phyloP scores from a whole-genome alignment of 2,888 invertebrate genomes.

The Oasisia sp. region DNA sequence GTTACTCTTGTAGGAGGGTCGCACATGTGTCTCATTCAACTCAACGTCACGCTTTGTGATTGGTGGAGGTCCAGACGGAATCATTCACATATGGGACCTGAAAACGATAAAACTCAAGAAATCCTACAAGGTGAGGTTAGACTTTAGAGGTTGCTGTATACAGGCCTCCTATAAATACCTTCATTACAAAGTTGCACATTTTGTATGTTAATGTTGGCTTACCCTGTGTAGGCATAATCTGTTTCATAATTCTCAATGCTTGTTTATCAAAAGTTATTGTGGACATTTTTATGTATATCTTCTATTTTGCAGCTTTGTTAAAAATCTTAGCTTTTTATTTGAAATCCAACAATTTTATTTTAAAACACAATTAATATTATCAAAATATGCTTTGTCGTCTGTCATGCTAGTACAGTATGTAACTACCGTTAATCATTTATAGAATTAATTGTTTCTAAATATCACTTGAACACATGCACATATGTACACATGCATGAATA shows the following conservation, averaged over 20 bases:
- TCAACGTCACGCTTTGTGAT: constrained; percentile 55
- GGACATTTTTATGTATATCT: too few species aligned
- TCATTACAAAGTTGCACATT: too few species aligned
- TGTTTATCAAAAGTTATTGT: not conserved
- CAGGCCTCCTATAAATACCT: too few species aligned
- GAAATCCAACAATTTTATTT: not conserved
- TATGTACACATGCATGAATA: too few species aligned
- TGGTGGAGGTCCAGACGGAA: constrained; percentile 53
- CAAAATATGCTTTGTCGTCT: not conserved
- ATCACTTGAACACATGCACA: not conserved
- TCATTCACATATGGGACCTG: constrained; percentile 59
- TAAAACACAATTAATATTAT: not conserved
- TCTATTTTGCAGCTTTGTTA: too few species aligned
- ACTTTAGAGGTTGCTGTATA: not conserved
- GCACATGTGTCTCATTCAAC: constrained; percentile 54
- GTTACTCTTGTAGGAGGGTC: constrained; percentile 48
- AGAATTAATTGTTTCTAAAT: not conserved
- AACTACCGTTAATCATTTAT: not conserved
- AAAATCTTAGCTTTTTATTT: not conserved
- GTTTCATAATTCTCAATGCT: not conserved
- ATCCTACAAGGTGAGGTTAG: constrained; percentile 53
- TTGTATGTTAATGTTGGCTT: too few species aligned
- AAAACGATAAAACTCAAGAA: constrained; percentile 56
- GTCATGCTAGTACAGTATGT: not conserved
- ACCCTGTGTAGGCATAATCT: too few species aligned